Evolutionary conservation across 2,888 invertebrate species (phyloP), one percentile per base, ranked within the genome.

Genomic region (Ophion obscuratus): DNA sequence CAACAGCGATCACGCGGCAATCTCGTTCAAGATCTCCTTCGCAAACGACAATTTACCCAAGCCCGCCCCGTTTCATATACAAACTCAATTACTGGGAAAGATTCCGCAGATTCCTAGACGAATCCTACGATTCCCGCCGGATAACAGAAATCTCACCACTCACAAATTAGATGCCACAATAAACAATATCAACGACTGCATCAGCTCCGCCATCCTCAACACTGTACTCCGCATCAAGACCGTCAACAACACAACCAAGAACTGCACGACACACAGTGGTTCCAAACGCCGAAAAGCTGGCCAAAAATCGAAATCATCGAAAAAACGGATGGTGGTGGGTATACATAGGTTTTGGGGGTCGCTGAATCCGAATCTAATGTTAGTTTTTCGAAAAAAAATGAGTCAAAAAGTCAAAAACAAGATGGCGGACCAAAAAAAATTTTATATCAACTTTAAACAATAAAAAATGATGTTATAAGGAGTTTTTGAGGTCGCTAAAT

Each of bases 1-100:
- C 40, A 74, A 85, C 36, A 85, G 85, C 64, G 82, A 85, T n/a
- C 85, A 85, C 64, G 10, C 73, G 0, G 85, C 81, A 53, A 73
- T 85, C 0, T 59, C 68, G 0, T 27, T 85, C 11, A 36, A 36
- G 6, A 5, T 81, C 2, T 17, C 59, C 14, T 0, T 70, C 10
- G 36, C 44, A 2, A 53, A 68, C n/a, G 67, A 83, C 40, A 11
- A 5, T 62, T 14, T 59, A 67, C 40, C 9, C 47, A 31, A 2
- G 11, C 11, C 68, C 7, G n/a, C 44, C 68, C 0, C 44, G 68
- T 44, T 68, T 68, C 9, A 68, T 40, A 84, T 47, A 27, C 17
- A 81, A 77, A 71, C 70, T 76, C 20, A 81, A 85, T 2, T 76
- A 86, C 2, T 87, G 87, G 85, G 44, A 17, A 5, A 81, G 74